Evolutionary conservation across 2,113 vertebrate genomes (phyloP), one percentile per base, ranked within the genome.

Genomic region (Melanostigma gelatinosum): DNA sequence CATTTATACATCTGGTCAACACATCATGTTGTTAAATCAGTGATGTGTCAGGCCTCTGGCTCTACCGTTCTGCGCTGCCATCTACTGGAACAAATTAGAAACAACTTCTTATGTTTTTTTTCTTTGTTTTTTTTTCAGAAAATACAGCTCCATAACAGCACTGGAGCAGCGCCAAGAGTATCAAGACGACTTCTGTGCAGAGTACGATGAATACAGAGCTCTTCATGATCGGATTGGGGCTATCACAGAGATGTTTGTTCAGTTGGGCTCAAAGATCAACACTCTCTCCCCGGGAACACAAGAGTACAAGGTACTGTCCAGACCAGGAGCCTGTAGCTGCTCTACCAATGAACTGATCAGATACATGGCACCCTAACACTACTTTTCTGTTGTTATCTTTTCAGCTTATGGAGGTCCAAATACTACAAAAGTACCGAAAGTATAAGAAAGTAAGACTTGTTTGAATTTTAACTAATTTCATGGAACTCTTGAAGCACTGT

Each of bases 261-360:
- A 96, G 36, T 92, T 97, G 90, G 96, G 95, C 83, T 95, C 95
- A 64, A 96, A 95, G 91, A 96, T 96, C 90, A 96, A 96, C 90
- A 93, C 63, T 8, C 87, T 95, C 69, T 93, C 93, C 22, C 94
- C 88, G 8, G 96, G 96, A 80, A 96, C 93, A 16, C 93, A 95
- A 50, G 94, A 96, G 87, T 90, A 93, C 89, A 96, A 96, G 95
- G 96, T 96, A 91, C 84, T 79, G 61, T 66, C 50, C 38, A 60
- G 55, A 52, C 64, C 64, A 68, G 18, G 66, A 64, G 46, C 12
- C 54, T 48, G 16, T 1, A 74, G 32, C 58, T 60, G 61, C 65
- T 76, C 55, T 9, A 52, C 63, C 34, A 61, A 18, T 36, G 27
- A 67, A 71, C 9, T 48, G 7, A 61, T 44, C 63, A 66, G 12